Conservation (phyloP, 1,140 invertebrate species). For the Orussus abietinus region DNA sequence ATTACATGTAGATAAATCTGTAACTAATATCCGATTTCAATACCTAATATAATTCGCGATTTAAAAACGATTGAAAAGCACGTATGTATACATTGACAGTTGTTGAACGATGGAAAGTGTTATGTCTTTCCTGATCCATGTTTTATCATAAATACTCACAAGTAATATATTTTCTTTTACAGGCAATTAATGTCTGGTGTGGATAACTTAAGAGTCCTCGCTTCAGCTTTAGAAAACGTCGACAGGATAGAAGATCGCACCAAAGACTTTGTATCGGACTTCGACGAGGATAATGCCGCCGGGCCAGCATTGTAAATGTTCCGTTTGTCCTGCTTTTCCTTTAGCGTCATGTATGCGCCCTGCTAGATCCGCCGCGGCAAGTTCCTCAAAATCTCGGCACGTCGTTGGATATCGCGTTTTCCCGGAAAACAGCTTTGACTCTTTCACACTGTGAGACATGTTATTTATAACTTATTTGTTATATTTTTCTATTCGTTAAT, state of each 20-base stretch:
- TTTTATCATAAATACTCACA: no score
- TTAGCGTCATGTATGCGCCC: no score
- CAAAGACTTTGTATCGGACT: conserved; percentile 53
- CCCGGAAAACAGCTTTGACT: conserved; percentile 14
- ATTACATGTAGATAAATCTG: no score
- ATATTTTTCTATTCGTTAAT: conserved; percentile 24
- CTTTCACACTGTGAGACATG: conserved; percentile 3
- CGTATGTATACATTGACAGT: no score
- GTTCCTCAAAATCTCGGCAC: not conserved
- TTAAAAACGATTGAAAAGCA: no score
- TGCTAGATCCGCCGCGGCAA: no score
- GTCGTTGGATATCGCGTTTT: no score
- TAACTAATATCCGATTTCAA: no score
- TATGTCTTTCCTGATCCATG: no score
- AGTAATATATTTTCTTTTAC: conserved; percentile 22
- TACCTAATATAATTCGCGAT: no score
- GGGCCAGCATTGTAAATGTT: conserved; percentile 52
- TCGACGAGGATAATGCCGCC: conserved; percentile 51
- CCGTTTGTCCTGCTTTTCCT: no score
- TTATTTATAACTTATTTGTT: conserved; percentile 28
- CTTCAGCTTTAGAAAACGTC: conserved; percentile 57
- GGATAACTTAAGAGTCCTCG: conserved; percentile 62
- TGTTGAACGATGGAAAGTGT: no score
- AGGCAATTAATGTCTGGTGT: conserved; percentile 65
- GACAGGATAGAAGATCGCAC: conserved; percentile 57